Percentiles rank a stretch among this genome's conserved stretches.
phyloP scores from a whole-genome alignment of 2,888 invertebrate species.

The Cylloceria caligata region DNA sequence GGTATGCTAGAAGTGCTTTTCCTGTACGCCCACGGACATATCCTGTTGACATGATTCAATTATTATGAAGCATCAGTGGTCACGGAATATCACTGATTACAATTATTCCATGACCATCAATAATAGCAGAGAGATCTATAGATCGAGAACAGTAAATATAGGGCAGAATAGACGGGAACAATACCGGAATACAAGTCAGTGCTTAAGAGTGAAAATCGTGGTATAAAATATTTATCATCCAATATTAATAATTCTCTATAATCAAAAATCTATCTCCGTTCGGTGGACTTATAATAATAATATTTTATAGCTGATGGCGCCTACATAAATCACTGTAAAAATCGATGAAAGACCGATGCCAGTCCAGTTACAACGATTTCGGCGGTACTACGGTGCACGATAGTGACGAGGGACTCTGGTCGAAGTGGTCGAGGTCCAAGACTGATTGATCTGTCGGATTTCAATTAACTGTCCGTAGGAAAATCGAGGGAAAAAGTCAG shows the following conservation, averaged over 20 bases:
- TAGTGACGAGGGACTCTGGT: slow-evolving; percentile 39
- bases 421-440: slow-evolving; percentile 63
- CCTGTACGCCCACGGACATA: neutral
- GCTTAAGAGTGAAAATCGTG: neutral
- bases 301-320: neutral
- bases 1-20: slow-evolving; percentile 15
- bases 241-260: neutral
- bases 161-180: neutral
- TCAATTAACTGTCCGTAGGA: slow-evolving; percentile 74
- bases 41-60: neutral
- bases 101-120: slow-evolving; percentile 2
- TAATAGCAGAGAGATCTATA: neutral
- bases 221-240: neutral
- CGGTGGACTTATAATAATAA: neutral
- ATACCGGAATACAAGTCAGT: neutral
- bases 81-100: neutral
- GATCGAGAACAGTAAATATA: neutral
- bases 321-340: neutral
- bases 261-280: neutral
- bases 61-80: slow-evolving; percentile 1
- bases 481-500: slow-evolving; percentile 57
- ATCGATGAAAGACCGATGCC: neutral
- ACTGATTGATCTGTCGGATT: slow-evolving; percentile 75
- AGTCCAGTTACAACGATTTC: slow-evolving; percentile 28
- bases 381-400: slow-evolving; percentile 10